A percentile compares a stretch with the other conserved stretches of the same genome.
Evolutionary conservation across 2,797 vertebrate species (phyloP).

Genomic region (Pterois miles): DNA sequence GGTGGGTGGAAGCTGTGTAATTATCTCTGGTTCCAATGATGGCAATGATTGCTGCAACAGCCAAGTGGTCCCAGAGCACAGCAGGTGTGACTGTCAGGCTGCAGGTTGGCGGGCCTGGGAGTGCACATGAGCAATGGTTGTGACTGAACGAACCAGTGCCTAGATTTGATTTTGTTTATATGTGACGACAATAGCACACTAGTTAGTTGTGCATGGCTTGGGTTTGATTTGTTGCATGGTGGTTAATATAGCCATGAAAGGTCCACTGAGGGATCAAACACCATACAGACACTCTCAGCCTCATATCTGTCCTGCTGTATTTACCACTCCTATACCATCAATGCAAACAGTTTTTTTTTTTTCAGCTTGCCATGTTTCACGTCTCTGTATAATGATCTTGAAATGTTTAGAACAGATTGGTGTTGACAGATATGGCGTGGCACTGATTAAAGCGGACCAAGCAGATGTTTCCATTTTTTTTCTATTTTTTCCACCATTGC

Average conservation of each 20-base stretch:
- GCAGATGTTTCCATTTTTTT: conserved; percentile 56
- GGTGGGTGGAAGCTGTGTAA: conserved; percentile 78
- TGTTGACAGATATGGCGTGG: conserved; percentile 28
- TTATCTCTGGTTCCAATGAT: conserved; percentile 81
- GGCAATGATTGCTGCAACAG: conserved; percentile 78
- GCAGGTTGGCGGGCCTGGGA: conserved; percentile 46
- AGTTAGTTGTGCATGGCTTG: conserved; percentile 9
- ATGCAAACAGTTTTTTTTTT: neutral
- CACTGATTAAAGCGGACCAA: conserved; percentile 43
- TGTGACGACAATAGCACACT: conserved; percentile 3
- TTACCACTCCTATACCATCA: neutral
- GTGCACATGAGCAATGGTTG: conserved; percentile 27
- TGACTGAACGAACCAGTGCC: neutral
- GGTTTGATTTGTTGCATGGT: conserved; percentile 45
- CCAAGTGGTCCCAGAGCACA: conserved; percentile 68
- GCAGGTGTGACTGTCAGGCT: conserved; percentile 71
- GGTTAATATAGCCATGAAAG: conserved; percentile 18
- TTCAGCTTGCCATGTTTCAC: conserved; percentile 3
- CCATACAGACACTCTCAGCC: conserved; percentile 25
- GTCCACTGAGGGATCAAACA: conserved; percentile 26
- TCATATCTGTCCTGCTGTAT: conserved; percentile 7
- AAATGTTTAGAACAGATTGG: conserved; percentile 35
- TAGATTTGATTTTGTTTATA: conserved; percentile 1
- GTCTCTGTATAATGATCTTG: conserved; percentile 25
- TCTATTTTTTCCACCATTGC: conserved; percentile 24